Evolutionary conservation across 2,888 invertebrate species (phyloP), one percentile per base, ranked within the genome.

Genomic region (Ceraclea dissimilis): DNA sequence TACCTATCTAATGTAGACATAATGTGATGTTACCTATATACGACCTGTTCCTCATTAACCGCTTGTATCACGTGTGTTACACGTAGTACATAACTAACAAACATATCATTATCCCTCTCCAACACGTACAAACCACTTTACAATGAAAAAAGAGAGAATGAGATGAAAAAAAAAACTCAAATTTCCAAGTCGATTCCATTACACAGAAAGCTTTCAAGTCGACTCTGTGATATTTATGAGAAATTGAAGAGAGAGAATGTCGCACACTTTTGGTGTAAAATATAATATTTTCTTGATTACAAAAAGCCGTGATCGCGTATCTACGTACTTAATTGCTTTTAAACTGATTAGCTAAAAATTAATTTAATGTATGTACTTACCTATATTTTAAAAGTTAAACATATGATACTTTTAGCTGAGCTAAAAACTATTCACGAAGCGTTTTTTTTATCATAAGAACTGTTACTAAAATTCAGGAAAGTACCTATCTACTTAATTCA

Each of bases 181-280:
- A 26, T 26, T 26, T 26, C 26, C 26, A 26, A 26, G 26, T 26
- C 26, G 26, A 26, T 26, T 26, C 60, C 21, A 51, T 39, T 34
- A 52, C 20, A 26, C 52, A 43, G 51, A 34, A 49, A 54, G 33
- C 19, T 57, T 31, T 39, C 16, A 53, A 55, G 5, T 26, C 4
- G 26, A 26, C 26, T 26, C 57, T 55, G 47, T 55, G 52, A 58
- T 58, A 60, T 60, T 60, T 60, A 60, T 52, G 60, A 60, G 55
- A 51, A 53, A 52, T 56, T 51, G 54, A 54, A 56, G 51, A 46
- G 44, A 51, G 54, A 50, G 44, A 51, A 54, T 56, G 51, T 26
- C 48, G 51, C 56, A 31, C 39, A 51, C 46, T 51, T 19, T 26
- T 26, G n/a, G 10, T 26, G 26, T 26, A 26, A 26, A 26, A 26